phyloP scores from a whole-genome alignment of 2,113 vertebrate species.

The Leucoraja erinaceus region DNA sequence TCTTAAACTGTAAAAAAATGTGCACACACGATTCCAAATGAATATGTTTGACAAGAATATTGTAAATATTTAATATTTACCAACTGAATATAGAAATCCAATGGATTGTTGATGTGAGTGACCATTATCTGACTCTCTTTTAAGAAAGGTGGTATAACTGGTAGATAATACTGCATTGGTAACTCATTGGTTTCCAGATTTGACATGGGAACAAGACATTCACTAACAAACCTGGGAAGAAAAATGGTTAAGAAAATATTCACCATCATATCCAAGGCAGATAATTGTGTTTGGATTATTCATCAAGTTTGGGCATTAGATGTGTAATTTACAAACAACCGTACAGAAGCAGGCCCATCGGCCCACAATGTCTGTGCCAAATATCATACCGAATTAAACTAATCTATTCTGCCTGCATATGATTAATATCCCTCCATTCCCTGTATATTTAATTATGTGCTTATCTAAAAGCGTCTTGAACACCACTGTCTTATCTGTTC shows the following conservation, averaged over 20 bases:
- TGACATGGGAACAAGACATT: constrained; percentile 40
- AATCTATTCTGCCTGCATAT: too few relatives aligned
- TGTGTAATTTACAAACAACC: too few relatives aligned
- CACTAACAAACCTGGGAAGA: constrained; percentile 52
- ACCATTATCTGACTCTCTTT: constrained; percentile 60
- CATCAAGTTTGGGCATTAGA: not conserved
- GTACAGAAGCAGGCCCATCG: too few relatives aligned
- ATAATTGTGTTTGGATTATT: not conserved
- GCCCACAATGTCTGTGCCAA: too few relatives aligned
- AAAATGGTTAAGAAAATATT: constrained; percentile 40
- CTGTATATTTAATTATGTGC: too few relatives aligned
- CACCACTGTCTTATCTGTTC: too few relatives aligned
- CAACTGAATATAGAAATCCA: constrained; percentile 80
- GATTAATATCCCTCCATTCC: too few relatives aligned
- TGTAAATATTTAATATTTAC: constrained; percentile 54
- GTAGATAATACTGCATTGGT: constrained; percentile 57
- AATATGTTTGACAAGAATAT: not conserved
- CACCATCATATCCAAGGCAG: constrained; percentile 51
- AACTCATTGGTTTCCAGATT: constrained; percentile 43
- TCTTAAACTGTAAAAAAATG: accelerated
- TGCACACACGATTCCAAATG: not conserved
- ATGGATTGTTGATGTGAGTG: constrained; percentile 69
- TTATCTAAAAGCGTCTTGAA: too few relatives aligned
- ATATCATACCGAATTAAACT: too few relatives aligned
- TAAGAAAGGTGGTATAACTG: constrained; percentile 58